Evolutionary conservation across 1,140 invertebrate species (phyloP).

Genomic region (Delia radicum): DNA sequence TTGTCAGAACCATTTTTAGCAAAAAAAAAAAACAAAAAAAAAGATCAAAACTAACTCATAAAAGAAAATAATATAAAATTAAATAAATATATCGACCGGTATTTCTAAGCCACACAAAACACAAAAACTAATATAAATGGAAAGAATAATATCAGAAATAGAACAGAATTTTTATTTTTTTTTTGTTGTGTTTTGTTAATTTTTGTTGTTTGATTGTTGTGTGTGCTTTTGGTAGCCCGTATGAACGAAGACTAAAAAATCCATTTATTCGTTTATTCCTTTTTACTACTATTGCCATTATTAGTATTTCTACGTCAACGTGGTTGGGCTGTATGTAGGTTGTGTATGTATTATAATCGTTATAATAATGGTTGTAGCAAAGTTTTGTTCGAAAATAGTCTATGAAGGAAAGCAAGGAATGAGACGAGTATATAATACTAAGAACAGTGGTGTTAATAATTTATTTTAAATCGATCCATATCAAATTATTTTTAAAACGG

Average conservation of each 20-base stretch:
- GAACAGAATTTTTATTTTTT: neutral
- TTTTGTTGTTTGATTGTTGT: neutral
- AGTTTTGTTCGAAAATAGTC: no score
- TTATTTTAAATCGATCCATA: no score
- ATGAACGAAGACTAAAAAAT: constrained; percentile 1
- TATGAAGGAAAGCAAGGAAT: neutral
- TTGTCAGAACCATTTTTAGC: neutral
- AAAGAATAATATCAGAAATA: neutral
- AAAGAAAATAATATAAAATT: neutral
- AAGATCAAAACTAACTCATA: neutral
- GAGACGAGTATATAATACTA: neutral
- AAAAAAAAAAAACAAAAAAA: no score
- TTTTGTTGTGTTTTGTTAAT: neutral
- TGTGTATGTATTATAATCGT: neutral
- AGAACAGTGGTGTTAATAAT: neutral
- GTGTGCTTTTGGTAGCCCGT: neutral
- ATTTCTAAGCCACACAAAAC: neutral
- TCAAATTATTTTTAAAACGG: no score
- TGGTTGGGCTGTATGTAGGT: neutral
- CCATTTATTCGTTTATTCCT: neutral
- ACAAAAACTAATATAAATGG: neutral
- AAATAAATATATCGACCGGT: neutral
- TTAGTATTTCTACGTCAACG: neutral
- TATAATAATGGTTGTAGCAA: constrained; percentile 4
- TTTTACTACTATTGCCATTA: neutral